These are phyloP conservation scores for Hirtodrosophila cameraria DNA, from an alignment of 2,888 invertebrate species.

Conservation along the genomic window DNA sequence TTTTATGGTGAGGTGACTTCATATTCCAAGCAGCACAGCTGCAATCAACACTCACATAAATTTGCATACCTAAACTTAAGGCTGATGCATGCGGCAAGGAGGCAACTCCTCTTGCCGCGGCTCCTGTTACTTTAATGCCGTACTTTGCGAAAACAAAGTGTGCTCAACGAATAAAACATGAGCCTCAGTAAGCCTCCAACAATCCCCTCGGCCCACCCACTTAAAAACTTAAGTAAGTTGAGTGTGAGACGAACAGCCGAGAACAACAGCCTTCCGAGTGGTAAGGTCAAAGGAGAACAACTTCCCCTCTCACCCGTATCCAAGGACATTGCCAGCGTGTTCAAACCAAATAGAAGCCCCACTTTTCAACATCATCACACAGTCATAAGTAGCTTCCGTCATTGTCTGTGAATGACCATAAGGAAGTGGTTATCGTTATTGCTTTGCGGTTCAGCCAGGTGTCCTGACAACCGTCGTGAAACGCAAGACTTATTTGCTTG, in stretches of 20 bases:
- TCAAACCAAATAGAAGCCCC: conserved; percentile 22
- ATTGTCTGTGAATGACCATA: conserved; percentile 26
- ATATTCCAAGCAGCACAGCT: conserved; percentile 43
- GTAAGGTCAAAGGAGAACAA: conserved; percentile 12
- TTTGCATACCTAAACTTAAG: conserved; percentile 68
- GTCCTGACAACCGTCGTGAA: conserved; percentile 7
- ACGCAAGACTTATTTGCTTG: conserved; percentile 13
- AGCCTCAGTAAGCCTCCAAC: conserved; percentile 32
- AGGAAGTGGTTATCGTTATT: conserved; percentile 50
- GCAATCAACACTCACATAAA: conserved; percentile 77
- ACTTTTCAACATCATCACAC: conserved; percentile 28
- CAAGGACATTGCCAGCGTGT: conserved; percentile 18
- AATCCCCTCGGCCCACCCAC: conserved; percentile 17
- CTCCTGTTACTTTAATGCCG: conserved; percentile 56
- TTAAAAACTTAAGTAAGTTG: conserved; percentile 57
- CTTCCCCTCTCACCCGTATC: too few species aligned
- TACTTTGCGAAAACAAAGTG: conserved; percentile 61
- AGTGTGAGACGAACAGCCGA: conserved; percentile 41
- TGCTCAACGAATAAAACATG: conserved; percentile 70
- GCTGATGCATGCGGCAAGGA: conserved; percentile 42
- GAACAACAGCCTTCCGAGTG: conserved; percentile 19
- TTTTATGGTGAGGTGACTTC: conserved; percentile 10
- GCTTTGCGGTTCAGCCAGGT: conserved; percentile 33
- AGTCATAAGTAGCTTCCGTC: conserved; percentile 13
- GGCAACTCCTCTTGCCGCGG: conserved; percentile 15